These are phyloP conservation scores for Trematomus loennbergii DNA, from an alignment of 2,113 vertebrate species.

Conservation along the genomic window DNA sequence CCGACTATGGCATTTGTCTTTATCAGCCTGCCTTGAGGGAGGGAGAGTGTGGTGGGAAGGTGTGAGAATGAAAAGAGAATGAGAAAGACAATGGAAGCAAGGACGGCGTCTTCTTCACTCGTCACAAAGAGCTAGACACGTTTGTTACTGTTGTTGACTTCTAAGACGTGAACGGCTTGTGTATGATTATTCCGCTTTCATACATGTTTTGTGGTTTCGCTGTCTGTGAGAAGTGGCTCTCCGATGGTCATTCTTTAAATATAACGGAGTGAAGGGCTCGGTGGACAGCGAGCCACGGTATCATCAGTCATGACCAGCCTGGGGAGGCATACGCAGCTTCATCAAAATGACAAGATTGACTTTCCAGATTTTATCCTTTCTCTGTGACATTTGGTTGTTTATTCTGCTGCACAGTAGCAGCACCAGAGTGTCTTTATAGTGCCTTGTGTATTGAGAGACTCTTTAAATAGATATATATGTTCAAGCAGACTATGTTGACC, in stretches of 20 bases:
- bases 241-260: slow-evolving; percentile 76
- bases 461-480: slow-evolving; percentile 26
- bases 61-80: slow-evolving; percentile 70
- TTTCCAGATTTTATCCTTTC: slow-evolving; percentile 77
- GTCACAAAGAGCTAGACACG: slow-evolving; percentile 39
- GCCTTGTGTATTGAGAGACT: neutral
- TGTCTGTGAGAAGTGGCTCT: slow-evolving; percentile 36
- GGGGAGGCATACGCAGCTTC: slow-evolving; percentile 70
- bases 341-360: slow-evolving; percentile 82
- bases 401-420: slow-evolving; percentile 49
- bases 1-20: slow-evolving; percentile 87
- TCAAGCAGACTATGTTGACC: neutral
- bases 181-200: slow-evolving; percentile 43
- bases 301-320: slow-evolving; percentile 76
- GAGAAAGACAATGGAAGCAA: slow-evolving; percentile 62
- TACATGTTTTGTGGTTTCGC: slow-evolving; percentile 30
- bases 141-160: slow-evolving; percentile 56
- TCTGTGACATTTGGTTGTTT: slow-evolving; percentile 76
- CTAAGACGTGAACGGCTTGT: slow-evolving; percentile 18
- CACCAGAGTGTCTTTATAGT: slow-evolving; percentile 6
- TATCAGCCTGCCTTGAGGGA: slow-evolving; percentile 84
- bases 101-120: slow-evolving; percentile 54
- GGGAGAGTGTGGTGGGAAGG: slow-evolving; percentile 60
- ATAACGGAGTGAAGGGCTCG: slow-evolving; percentile 66
- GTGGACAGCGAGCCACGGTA: slow-evolving; percentile 62